A percentile compares a stretch with the other conserved stretches of the same genome.
These are phyloP conservation scores for Leucophenga maculata DNA, from an alignment of 2,888 invertebrate genomes.

Conservation along the genomic window DNA sequence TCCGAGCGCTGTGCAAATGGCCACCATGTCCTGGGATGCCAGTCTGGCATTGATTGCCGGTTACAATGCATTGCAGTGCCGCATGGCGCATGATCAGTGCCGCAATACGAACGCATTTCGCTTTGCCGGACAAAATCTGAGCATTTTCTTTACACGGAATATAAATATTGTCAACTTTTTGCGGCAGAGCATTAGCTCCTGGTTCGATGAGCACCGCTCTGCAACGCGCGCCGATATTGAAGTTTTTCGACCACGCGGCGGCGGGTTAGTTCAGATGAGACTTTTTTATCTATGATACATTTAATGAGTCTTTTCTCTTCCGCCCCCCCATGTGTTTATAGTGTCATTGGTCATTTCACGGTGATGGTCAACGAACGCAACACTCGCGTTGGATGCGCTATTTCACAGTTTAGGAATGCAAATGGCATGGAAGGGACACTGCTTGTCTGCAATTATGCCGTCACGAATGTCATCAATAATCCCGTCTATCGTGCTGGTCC, in stretches of 20 bases:
- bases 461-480: conserved; percentile 39
- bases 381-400: conserved; percentile 43
- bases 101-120: conserved; percentile 46
- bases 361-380: conserved; percentile 45
- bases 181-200: conserved; percentile 32
- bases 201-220: conserved; percentile 40
- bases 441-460: conserved; percentile 49
- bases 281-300: no score
- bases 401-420: no score
- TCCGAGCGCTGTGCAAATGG: conserved; percentile 54
- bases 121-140: conserved; percentile 46
- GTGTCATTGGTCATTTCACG: conserved; percentile 46
- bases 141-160: no score
- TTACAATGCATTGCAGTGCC: conserved; percentile 54
- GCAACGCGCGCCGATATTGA: background rate
- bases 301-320: no score
- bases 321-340: no score
- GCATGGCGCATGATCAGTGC: conserved; percentile 52
- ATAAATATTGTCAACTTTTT: no score
- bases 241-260: no score
- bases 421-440: no score
- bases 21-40: conserved; percentile 55
- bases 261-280: no score
- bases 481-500: background rate
- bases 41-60: conserved; percentile 50